Base-by-base conservation (phyloP, 1,140 invertebrate genomes). In the Ctenoplectra terminalis region DNA sequence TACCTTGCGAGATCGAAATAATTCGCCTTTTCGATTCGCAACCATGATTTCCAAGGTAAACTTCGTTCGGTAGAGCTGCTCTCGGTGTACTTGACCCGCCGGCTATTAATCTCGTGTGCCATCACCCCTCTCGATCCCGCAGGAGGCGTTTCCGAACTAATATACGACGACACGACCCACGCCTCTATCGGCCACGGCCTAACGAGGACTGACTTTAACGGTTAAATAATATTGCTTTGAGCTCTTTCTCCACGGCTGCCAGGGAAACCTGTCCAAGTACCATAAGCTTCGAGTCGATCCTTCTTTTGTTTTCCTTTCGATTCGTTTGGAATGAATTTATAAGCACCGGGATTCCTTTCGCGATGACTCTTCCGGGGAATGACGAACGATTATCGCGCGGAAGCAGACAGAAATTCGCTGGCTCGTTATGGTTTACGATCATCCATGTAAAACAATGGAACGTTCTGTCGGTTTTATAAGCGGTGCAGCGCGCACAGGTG, bases 171-270 rank as follows among this genome's bases (percentile, higher is more conserved):
- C 90, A 89, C 89, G 87, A 87, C 90, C 85, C 90, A 90, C 90
- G 90, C 90, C 90, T 91, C 89, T 90, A 91, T 90, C 90, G 90
- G 85, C 78, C 84, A 82, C 72, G 76, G 63, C 75, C 88, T 91
- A 91, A 91, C 90, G 88, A 91, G 90, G 86, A 90, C 89, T 89
- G 90, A 91, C 90, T 91, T 91, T 90, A 90, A 91, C 90, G 90
- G 90, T 91, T 90, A 91, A 91, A 91, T 91, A 91, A 91, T 90
- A 91, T 90, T 90, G 84, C 83, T 76, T 50, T 58, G 76, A 81
- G 86, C 84, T 88, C 80, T 81, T 72, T 85, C 67, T 74, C 63
- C 72, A 61, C 64, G 61, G 23, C 37, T 46, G 46, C n/a, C 48
- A 34, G 31, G 26, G 37, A 40, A 46, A 37, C 70, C 40, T 29